Conservation (phyloP, 2,113 vertebrate species). For the Shinisaurus crocodilurus region DNA sequence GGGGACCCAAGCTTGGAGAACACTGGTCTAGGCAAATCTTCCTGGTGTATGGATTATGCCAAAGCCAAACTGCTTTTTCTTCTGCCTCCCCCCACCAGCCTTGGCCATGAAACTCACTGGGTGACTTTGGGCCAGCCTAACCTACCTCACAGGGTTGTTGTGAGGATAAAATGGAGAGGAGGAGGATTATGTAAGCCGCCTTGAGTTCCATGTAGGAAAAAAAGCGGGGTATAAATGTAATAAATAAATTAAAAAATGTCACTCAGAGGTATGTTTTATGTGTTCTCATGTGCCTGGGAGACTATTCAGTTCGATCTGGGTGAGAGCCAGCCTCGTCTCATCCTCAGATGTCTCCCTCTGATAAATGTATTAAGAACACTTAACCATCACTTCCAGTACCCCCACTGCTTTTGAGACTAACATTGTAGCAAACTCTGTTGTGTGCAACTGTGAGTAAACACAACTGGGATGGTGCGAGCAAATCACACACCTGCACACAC, state of each 20-base stretch:
- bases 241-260: no score
- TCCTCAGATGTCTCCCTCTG: constrained; percentile 16
- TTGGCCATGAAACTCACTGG: no score
- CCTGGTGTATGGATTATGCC: neutral
- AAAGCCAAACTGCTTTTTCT: neutral
- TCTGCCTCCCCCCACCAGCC: neutral
- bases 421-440: neutral
- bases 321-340: neutral
- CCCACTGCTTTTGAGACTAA: neutral
- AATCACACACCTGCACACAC: neutral
- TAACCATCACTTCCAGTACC: neutral
- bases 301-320: constrained; percentile 24
- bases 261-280: neutral
- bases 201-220: no score
- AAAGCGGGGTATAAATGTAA: no score
- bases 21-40: no score
- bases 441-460: neutral
- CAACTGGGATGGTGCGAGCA: neutral
- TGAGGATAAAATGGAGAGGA: no score
- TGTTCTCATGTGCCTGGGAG: constrained; percentile 19
- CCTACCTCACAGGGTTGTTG: no score
- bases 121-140: no score
- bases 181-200: no score
- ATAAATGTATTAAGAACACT: neutral
- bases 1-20: no score